Evolutionary conservation across 2,888 invertebrate species (phyloP).

Genomic region (Agrotis clavis): DNA sequence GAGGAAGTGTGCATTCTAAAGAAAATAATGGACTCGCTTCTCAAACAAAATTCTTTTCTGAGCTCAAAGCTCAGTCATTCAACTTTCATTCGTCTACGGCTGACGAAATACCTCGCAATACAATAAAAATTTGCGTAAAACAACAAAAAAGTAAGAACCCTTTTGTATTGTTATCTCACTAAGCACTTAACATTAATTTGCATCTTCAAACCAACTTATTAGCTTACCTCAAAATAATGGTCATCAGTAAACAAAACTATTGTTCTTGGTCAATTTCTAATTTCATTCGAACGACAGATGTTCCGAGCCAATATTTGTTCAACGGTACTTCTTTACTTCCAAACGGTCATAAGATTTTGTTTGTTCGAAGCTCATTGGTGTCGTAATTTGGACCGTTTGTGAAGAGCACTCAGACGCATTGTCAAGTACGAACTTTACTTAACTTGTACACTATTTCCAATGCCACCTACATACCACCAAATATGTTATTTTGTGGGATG

Average conservation of each 20-base stretch:
- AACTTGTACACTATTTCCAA: constrained; percentile 61
- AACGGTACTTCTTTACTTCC: constrained; percentile 62
- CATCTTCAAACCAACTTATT: constrained; percentile 58
- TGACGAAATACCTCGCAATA: background rate
- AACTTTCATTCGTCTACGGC: background rate
- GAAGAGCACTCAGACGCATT: constrained; percentile 71
- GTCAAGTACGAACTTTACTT: constrained; percentile 71
- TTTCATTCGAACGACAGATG: constrained; percentile 62
- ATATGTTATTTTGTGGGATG: constrained; percentile 56
- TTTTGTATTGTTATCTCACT: constrained; percentile 41
- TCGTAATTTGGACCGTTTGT: constrained; percentile 82
- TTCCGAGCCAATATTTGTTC: constrained; percentile 60
- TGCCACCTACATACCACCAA: constrained; percentile 59
- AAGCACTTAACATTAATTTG: constrained; percentile 54
- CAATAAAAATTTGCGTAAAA: constrained; percentile 13
- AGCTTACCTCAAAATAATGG: constrained; percentile 46
- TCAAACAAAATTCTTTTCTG: constrained; percentile 14
- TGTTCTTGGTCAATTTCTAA: constrained; percentile 66
- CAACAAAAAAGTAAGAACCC: constrained; percentile 7
- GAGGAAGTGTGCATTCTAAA: constrained; percentile 24
- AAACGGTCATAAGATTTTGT: constrained; percentile 64
- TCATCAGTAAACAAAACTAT: constrained; percentile 56
- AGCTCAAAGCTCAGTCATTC: background rate
- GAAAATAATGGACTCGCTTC: constrained; percentile 9
- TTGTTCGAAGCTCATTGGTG: constrained; percentile 72